phyloP scores from a whole-genome alignment of 2,888 invertebrate species.

The Beris morrisii region DNA sequence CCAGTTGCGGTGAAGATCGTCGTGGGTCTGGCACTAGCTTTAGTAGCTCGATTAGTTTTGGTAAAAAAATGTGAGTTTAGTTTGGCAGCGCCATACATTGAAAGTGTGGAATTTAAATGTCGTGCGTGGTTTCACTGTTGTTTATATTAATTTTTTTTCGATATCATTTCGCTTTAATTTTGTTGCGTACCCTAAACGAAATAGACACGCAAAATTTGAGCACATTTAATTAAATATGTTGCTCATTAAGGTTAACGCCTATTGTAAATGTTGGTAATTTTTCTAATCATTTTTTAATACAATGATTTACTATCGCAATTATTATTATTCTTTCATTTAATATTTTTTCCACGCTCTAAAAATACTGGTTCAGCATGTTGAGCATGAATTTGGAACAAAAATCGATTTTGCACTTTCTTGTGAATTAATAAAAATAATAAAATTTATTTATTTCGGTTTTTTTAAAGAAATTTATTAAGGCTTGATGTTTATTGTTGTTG shows the following conservation, averaged over 20 bases:
- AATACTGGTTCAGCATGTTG: conserved; percentile 14
- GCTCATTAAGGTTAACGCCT: conserved; percentile 3
- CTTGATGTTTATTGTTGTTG: conserved; percentile 4
- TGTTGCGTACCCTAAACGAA: neutral
- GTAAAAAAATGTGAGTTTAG: conserved; percentile 64
- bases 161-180: too few species aligned
- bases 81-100: conserved; percentile 21
- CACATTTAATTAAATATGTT: neutral
- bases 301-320: neutral
- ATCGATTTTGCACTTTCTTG: conserved; percentile 26
- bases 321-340: neutral
- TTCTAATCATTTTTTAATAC: neutral
- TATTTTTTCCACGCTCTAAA: conserved; percentile 9
- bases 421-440: conserved; percentile 2
- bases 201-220: neutral
- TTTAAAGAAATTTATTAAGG: conserved; percentile 1
- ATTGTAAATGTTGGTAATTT: neutral
- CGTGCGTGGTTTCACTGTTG: conserved; percentile 16
- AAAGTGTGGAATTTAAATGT: conserved; percentile 18
- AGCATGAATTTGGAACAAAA: conserved; percentile 14
- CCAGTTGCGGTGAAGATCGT: conserved; percentile 85
- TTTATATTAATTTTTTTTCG: neutral
- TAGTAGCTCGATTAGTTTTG: conserved; percentile 83
- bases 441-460: neutral
- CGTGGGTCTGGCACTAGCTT: conserved; percentile 81